A percentile compares a stretch with the other conserved stretches of the same genome.
Evolutionary conservation across 1,140 invertebrate species (phyloP).

Genomic region (Diabrotica virgifera): DNA sequence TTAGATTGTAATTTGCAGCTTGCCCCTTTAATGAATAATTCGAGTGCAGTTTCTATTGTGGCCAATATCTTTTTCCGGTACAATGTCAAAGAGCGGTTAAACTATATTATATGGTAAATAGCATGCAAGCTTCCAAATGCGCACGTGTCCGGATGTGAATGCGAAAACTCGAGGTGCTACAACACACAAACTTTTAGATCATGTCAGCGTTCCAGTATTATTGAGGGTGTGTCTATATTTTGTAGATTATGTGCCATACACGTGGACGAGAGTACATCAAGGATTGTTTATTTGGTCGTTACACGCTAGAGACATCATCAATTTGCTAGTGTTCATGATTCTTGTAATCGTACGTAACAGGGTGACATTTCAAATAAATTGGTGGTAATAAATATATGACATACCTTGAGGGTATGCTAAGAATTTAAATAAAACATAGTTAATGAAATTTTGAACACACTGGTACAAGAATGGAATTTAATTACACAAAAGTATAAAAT

Average conservation of each 20-base stretch:
- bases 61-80: conserved; percentile 10
- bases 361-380: too few species aligned
- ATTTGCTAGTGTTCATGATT: neutral
- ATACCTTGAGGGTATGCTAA: too few species aligned
- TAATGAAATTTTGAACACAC: too few species aligned
- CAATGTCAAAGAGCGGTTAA: conserved; percentile 12
- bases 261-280: conserved; percentile 1
- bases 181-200: conserved; percentile 4
- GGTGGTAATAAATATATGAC: too few species aligned
- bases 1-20: neutral
- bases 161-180: conserved; percentile 8
- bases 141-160: conserved; percentile 8
- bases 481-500: too few species aligned
- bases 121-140: conserved; percentile 1
- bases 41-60: conserved; percentile 7
- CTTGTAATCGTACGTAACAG: too few species aligned
- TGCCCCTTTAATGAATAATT: conserved; percentile 7
- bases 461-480: too few species aligned
- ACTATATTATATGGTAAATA: conserved; percentile 12
- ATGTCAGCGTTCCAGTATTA: conserved; percentile 6
- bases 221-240: conserved; percentile 13
- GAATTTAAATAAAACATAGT: too few species aligned
- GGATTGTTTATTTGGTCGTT: conserved; percentile 4
- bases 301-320: neutral
- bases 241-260: conserved; percentile 7